A percentile compares a stretch with the other conserved stretches of the same genome.
Evolutionary conservation across 1,140 invertebrate species (phyloP).

Genomic region (Eubasilissa regina): DNA sequence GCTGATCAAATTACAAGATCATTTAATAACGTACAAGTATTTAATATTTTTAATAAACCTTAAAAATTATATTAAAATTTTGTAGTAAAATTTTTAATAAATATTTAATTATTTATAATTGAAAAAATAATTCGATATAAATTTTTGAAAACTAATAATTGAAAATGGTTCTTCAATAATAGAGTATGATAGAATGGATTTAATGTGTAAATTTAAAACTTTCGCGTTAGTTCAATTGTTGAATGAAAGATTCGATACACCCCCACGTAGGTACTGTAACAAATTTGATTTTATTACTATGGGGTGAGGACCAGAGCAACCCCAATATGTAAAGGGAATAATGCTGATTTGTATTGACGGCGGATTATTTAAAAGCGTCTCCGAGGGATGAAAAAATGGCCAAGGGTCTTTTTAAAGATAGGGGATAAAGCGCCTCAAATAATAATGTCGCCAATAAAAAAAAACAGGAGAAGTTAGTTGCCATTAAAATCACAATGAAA

Average conservation of each 20-base stretch:
- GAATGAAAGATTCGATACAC: slow-evolving; percentile 33
- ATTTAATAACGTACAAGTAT: too few species aligned
- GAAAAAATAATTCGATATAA: too few species aligned
- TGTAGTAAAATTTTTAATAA: too few species aligned
- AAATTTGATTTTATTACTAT: slow-evolving; percentile 58
- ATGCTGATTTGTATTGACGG: slow-evolving; percentile 61
- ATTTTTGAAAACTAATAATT: not conserved
- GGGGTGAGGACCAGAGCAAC: slow-evolving; percentile 43
- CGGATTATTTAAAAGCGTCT: slow-evolving; percentile 57
- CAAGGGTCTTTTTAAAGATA: slow-evolving; percentile 8
- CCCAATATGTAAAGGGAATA: slow-evolving; percentile 57
- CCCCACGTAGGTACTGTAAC: slow-evolving; percentile 37
- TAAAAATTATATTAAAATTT: too few species aligned
- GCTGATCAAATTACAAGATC: slow-evolving; percentile 1
- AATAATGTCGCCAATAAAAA: slow-evolving; percentile 49
- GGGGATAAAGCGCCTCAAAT: slow-evolving; percentile 7
- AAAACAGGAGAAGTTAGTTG: not conserved
- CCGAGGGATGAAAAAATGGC: slow-evolving; percentile 17
- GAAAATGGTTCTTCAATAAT: not conserved
- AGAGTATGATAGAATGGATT: not conserved
- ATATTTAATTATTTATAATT: too few species aligned
- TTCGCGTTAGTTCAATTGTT: slow-evolving; percentile 32
- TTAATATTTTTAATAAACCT: too few species aligned
- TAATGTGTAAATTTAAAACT: slow-evolving; percentile 22
- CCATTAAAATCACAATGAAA: too few species aligned